These are phyloP conservation scores for Trialeurodes vaporariorum DNA, from an alignment of 1,140 invertebrate genomes.

Conservation along the genomic window DNA sequence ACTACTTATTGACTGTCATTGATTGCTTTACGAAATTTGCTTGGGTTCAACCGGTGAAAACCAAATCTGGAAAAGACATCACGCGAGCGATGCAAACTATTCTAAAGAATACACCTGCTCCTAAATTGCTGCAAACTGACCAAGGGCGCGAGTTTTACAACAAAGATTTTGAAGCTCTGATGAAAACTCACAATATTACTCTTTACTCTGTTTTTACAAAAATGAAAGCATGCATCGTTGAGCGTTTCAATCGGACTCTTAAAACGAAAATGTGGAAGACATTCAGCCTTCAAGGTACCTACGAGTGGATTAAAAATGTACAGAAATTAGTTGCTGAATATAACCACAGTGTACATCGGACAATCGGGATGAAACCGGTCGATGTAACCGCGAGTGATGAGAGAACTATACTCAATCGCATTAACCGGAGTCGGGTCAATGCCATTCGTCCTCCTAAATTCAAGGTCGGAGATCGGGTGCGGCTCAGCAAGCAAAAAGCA, in stretches of 20 bases:
- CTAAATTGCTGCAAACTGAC: not conserved
- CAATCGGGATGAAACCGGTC: not conserved
- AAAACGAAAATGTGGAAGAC: not conserved
- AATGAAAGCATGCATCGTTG: slow-evolving; percentile 6
- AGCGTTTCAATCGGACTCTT: slow-evolving; percentile 6
- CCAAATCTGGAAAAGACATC: slow-evolving; percentile 33
- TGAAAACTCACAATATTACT: slow-evolving; percentile 4
- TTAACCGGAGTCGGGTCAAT: slow-evolving; percentile 12
- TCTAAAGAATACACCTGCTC: slow-evolving; percentile 1
- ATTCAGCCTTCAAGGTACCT: not conserved
- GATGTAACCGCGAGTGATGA: too few relatives aligned
- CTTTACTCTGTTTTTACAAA: not conserved
- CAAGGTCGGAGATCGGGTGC: slow-evolving; percentile 19
- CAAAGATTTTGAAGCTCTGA: not conserved
- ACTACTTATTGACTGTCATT: slow-evolving; percentile 37
- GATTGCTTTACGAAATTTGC: slow-evolving; percentile 37
- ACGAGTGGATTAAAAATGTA: slow-evolving; percentile 2
- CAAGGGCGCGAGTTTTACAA: slow-evolving; percentile 5
- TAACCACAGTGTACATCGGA: slow-evolving; percentile 1
- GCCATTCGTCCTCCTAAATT: slow-evolving; percentile 18
- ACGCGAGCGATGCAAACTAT: slow-evolving; percentile 24
- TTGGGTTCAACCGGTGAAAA: slow-evolving; percentile 36
- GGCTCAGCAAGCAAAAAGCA: slow-evolving; percentile 19
- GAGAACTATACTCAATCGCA: slow-evolving; percentile 12
- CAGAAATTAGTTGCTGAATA: not conserved